phyloP scores from a whole-genome alignment of 2,888 invertebrate genomes.

The Mylabris sibirica region DNA sequence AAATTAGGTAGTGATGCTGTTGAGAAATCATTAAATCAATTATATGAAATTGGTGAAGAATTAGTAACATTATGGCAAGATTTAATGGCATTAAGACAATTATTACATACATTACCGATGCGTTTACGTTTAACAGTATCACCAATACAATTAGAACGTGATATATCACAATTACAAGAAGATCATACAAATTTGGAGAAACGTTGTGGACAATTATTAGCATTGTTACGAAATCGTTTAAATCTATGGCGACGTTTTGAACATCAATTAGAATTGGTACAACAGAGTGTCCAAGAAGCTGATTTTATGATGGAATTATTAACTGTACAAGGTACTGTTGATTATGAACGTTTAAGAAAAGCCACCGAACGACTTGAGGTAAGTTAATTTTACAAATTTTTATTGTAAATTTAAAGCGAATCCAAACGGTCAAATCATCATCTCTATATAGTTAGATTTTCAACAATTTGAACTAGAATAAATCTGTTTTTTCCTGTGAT shows the following conservation, averaged over 20 bases:
- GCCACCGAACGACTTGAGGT: slow-evolving; percentile 88
- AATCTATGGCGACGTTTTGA: slow-evolving; percentile 82
- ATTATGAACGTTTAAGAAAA: slow-evolving; percentile 81
- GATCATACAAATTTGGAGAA: slow-evolving; percentile 76
- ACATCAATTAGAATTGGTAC: slow-evolving; percentile 78
- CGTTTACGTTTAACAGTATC: slow-evolving; percentile 79
- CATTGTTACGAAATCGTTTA: slow-evolving; percentile 70
- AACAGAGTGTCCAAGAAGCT: slow-evolving; percentile 83
- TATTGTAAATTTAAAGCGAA: not conserved
- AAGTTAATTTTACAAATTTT: slow-evolving; percentile 53
- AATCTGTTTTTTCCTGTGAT: too few relatives aligned
- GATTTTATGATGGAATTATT: slow-evolving; percentile 88
- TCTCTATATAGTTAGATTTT: too few relatives aligned
- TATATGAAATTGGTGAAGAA: slow-evolving; percentile 75
- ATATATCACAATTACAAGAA: slow-evolving; percentile 78
- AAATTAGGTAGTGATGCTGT: slow-evolving; percentile 79
- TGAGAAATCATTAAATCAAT: slow-evolving; percentile 77
- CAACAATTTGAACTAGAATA: too few relatives aligned
- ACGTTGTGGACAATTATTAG: slow-evolving; percentile 73
- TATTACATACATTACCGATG: slow-evolving; percentile 80
- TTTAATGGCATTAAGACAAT: slow-evolving; percentile 76
- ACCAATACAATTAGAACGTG: slow-evolving; percentile 72
- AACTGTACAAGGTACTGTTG: slow-evolving; percentile 83
- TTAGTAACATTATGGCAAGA: slow-evolving; percentile 79
- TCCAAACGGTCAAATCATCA: too few relatives aligned